A percentile compares a stretch with the other conserved stretches of the same genome.
Evolutionary conservation across 2,888 invertebrate genomes (phyloP).

Genomic region (Suillia variegata): DNA sequence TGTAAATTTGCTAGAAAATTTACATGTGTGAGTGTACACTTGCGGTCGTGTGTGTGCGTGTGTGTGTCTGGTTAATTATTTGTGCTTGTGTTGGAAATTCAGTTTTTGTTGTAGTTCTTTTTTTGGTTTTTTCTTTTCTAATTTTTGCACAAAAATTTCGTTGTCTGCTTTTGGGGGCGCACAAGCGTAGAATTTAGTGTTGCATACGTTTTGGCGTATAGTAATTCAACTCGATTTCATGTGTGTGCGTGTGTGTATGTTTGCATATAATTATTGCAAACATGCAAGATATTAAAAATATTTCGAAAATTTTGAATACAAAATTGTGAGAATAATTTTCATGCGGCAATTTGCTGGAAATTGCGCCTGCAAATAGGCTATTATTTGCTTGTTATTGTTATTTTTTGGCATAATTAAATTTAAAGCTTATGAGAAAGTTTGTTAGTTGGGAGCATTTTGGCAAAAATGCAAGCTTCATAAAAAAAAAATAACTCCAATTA

Average conservation of each 20-base stretch:
- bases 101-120: background rate
- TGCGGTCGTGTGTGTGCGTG: background rate
- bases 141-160: background rate
- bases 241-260: background rate
- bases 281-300: too few species aligned
- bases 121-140: background rate
- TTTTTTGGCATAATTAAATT: too few species aligned
- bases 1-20: background rate
- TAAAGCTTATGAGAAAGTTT: too few species aligned
- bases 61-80: slow-evolving; percentile 25
- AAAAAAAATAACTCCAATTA: too few species aligned
- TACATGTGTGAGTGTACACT: slow-evolving; percentile 5
- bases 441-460: too few species aligned
- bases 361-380: too few species aligned
- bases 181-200: too few species aligned
- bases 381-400: too few species aligned
- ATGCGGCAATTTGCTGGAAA: too few species aligned
- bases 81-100: slow-evolving; percentile 12
- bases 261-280: background rate
- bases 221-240: background rate
- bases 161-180: background rate
- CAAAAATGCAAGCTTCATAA: too few species aligned
- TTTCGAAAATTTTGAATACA: too few species aligned
- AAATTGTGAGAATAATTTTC: too few species aligned
- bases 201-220: background rate